phyloP scores from a whole-genome alignment of 2,113 vertebrate species.

The Anseranas semipalmata region DNA sequence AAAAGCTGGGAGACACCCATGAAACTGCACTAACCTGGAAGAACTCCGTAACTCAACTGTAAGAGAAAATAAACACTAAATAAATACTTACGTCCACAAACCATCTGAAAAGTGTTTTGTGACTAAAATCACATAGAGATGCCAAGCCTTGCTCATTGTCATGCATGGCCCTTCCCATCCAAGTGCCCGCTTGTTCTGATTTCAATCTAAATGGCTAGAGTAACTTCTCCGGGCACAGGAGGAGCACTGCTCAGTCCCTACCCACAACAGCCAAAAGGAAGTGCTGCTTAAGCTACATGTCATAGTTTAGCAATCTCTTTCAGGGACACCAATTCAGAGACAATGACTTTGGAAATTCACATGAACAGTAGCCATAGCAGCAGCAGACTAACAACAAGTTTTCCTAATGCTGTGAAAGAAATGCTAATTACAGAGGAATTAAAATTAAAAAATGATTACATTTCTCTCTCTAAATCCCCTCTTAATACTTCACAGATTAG shows the following conservation, averaged over 20 bases:
- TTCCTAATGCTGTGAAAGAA: slow-evolving; percentile 47
- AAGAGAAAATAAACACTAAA: not conserved
- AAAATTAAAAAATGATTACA: slow-evolving; percentile 61
- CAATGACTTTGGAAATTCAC: not conserved
- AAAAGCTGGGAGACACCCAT: not conserved
- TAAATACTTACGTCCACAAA: not conserved
- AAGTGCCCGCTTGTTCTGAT: not conserved
- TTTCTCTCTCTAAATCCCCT: slow-evolving; percentile 57
- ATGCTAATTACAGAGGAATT: slow-evolving; percentile 66
- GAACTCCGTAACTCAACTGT: not conserved
- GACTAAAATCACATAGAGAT: rapidly evolving
- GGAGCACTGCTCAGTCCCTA: not conserved
- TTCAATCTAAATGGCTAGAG: not conserved
- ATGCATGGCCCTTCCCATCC: not conserved
- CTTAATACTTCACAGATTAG: slow-evolving; percentile 67
- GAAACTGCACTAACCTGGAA: not conserved
- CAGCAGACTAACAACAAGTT: slow-evolving; percentile 17
- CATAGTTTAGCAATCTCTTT: not conserved
- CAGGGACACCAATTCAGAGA: not conserved
- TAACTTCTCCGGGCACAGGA: not conserved
- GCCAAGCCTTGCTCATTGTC: not conserved
- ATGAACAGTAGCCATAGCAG: not conserved
- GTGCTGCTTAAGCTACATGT: not conserved
- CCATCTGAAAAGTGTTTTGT: not conserved
- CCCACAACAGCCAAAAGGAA: not conserved